Evolutionary conservation across 2,888 invertebrate species (phyloP), one percentile per base, ranked within the genome.

Genomic region (Helicoverpa assulta): DNA sequence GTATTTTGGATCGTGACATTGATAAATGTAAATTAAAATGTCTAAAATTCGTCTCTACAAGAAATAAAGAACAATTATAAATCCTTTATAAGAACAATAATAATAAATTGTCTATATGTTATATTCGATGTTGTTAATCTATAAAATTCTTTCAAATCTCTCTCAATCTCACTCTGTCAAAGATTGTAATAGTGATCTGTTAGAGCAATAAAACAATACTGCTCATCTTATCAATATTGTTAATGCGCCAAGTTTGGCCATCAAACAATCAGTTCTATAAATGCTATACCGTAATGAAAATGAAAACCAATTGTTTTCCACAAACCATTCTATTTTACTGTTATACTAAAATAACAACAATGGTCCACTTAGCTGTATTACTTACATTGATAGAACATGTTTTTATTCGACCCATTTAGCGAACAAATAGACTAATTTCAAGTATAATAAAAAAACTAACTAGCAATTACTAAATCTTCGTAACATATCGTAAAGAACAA

Each of bases 361-460:
- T 2, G 26, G 10, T 29, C 21, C 29, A 58, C 69, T 68, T 68
- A 68, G 26, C 5, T n/a, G 21, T 58, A 69, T 76, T 50, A 50
- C 50, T 50, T 68, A 68, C 29, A 58, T 50, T 18, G 18, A 19
- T 57, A 68, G 40, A 58, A 58, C 57, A 58, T 43, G 16, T 56
- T 60, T 50, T 47, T 40, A 40, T 60, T 18, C 37, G 55, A 60
- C 51, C 55, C 43, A 76, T 76, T 73, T 76, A 60, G 56, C 2
- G 19, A 59, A 52, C 14, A 73, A 56, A 70, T 50, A 29, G 19
- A 59, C 19, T 21, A 52, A 60, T 72, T 69, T 37, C 51, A 56
- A 10, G 18, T 21, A 76, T 33, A 76, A 76, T 60, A 60, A 37
- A 29, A 60, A 47, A 68, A 58, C 53, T 58, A 68, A 54, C 47